Evolutionary conservation across 2,888 invertebrate genomes (phyloP).

Genomic region (Meta bourneti): DNA sequence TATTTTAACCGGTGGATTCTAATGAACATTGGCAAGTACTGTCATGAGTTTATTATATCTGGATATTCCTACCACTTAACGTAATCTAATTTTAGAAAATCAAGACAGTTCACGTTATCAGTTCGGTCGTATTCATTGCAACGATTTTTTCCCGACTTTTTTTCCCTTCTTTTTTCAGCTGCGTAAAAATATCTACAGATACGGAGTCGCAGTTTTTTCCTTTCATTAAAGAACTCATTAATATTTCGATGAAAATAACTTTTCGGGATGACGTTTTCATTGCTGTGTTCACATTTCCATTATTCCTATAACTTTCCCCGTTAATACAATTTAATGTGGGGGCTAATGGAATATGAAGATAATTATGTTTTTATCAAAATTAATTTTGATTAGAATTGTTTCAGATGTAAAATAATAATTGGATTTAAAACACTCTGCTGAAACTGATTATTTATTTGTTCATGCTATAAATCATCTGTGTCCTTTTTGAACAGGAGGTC

Average conservation of each 20-base stretch:
- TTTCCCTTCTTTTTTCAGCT: constrained; percentile 7
- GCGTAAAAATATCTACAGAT: constrained; percentile 34
- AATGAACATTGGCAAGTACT: constrained; percentile 61
- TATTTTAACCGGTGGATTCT: constrained; percentile 48
- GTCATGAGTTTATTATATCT: constrained; percentile 59
- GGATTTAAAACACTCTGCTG: background rate
- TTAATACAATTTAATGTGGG: constrained; percentile 33
- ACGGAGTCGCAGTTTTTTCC: background rate
- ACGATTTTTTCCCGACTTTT: constrained; percentile 12
- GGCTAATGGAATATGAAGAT: constrained; percentile 31
- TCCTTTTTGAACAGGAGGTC: background rate
- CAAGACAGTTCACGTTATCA: constrained; percentile 54
- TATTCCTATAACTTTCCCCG: background rate
- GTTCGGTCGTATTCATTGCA: constrained; percentile 37
- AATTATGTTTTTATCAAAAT: background rate
- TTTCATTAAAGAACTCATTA: constrained; percentile 27
- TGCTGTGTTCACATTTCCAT: constrained; percentile 24
- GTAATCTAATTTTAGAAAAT: constrained; percentile 67
- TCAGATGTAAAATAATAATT: background rate
- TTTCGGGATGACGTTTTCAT: constrained; percentile 29
- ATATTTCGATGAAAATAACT: constrained; percentile 49
- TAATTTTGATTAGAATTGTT: background rate
- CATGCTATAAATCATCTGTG: background rate
- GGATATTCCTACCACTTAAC: constrained; percentile 48
- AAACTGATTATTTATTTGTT: background rate